Evolutionary conservation across 2,888 invertebrate genomes (phyloP).

Genomic region (Phortica magna): DNA sequence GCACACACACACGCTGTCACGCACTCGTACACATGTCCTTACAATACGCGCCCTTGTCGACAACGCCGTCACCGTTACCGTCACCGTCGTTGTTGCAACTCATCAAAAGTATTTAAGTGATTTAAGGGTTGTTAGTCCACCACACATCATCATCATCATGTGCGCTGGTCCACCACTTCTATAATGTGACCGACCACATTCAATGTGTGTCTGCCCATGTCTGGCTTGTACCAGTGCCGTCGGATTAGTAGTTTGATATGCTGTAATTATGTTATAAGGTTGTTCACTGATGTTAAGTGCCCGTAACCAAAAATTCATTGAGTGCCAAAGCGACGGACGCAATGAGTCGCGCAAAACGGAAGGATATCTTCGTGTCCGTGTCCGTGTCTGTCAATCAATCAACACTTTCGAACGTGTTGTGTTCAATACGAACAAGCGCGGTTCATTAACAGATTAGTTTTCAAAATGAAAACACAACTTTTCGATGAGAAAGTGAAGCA

Average conservation of each 20-base stretch:
- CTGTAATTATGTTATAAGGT: conserved; percentile 71
- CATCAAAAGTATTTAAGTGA: conserved; percentile 27
- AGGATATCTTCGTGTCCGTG: too few relatives aligned
- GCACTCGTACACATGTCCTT: not conserved
- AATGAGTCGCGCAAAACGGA: too few relatives aligned
- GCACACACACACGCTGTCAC: not conserved
- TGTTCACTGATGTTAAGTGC: conserved; percentile 67
- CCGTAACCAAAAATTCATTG: conserved; percentile 31
- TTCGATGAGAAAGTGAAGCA: too few relatives aligned
- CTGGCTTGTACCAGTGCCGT: conserved; percentile 10
- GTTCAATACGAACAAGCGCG: too few relatives aligned
- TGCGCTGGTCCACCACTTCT: not conserved
- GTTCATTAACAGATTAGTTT: too few relatives aligned
- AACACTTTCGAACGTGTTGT: too few relatives aligned
- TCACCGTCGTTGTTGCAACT: not conserved
- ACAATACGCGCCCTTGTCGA: not conserved
- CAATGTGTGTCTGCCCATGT: not conserved
- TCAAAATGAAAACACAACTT: too few relatives aligned
- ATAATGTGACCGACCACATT: not conserved
- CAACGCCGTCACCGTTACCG: not conserved
- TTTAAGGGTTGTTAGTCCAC: conserved; percentile 41
- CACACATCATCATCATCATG: not conserved
- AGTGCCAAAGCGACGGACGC: not conserved
- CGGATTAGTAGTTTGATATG: conserved; percentile 64
- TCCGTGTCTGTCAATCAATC: too few relatives aligned